Evolutionary conservation across 2,888 invertebrate genomes (phyloP), one percentile per base, ranked within the genome.

Genomic region (Lutraria lutraria): DNA sequence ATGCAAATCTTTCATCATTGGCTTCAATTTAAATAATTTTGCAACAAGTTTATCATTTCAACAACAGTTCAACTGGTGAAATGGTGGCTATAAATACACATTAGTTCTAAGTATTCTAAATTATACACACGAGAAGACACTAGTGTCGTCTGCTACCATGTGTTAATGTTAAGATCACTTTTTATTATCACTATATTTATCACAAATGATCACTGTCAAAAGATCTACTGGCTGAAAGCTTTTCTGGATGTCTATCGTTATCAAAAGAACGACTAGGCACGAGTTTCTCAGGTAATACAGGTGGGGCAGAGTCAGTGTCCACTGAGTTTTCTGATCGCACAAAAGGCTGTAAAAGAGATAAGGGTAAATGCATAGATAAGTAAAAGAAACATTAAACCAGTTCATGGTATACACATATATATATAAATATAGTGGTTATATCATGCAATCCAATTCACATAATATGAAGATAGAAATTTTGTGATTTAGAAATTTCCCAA

Each of bases 321-420:
- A 81, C 80, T 60, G 85, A 85, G n/a, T 63, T 52, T 79, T 43
- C 54, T 15, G 85, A 56, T 43, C 56, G 79, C 81, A 93, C 76
- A 93, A 90, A 87, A 90, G 92, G 88, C 93, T 93, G 92, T 90
- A 92, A 83, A 92, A 68, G 83, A 83, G 90, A 90, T 90, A 76
- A 76, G 34, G 76, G 31, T 31, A 88, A 81, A 93, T 76, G 76
- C 76, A 31, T 34, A 76, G 76, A 76, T 76, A 13, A 76, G 76
- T 76, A 34, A 76, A 63, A 68, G 63, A 68, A n/a, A 56, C 56
- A 68, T 68, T 25, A 68, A 68, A 68, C 63, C 13, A 13, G 63
- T 68, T n/a, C 25, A n/a, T 68, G 63, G 8, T 68, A 68, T 25
- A 68, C 12, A 19, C 12, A 56, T 68, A 68, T 68, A 68, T 68